phyloP scores from a whole-genome alignment of 30 jellyfish, hydroid and myxozoan species.

The Chrysaora quinquecirrha region DNA sequence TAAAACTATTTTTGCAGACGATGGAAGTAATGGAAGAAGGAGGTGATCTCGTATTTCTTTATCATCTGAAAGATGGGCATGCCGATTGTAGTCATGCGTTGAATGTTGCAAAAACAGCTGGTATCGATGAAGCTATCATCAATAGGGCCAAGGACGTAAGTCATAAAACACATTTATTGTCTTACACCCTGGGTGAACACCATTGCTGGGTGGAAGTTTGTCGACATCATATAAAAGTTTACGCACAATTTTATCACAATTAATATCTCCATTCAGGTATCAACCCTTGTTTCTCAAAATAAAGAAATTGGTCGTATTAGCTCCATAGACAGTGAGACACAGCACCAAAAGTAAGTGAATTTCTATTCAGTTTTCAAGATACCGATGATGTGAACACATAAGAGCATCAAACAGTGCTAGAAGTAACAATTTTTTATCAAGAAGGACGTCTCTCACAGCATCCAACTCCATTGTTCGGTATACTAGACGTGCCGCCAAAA shows the following conservation, averaged over 20 bases:
- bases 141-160: conserved; percentile 83
- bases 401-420: too few relatives aligned
- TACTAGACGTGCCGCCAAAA: too few relatives aligned
- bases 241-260: not conserved
- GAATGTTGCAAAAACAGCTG: conserved; percentile 79
- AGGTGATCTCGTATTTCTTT: conserved; percentile 85
- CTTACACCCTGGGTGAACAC: too few relatives aligned
- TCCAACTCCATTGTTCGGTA: too few relatives aligned
- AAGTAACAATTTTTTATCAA: too few relatives aligned
- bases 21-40: conserved; percentile 91
- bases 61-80: conserved; percentile 74
- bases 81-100: conserved; percentile 85
- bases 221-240: not conserved
- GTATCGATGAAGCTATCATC: conserved; percentile 72
- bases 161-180: too few relatives aligned
- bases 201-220: not conserved
- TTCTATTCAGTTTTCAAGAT: too few relatives aligned
- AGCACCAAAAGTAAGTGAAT: not conserved
- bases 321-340: not conserved
- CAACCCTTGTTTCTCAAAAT: not conserved
- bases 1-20: conserved; percentile 71
- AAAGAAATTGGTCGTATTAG: not conserved
- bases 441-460: too few relatives aligned
- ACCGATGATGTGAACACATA: too few relatives aligned
- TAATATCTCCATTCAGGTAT: not conserved